phyloP scores from a whole-genome alignment of 2,888 invertebrate genomes.

The Taenaris catops region DNA sequence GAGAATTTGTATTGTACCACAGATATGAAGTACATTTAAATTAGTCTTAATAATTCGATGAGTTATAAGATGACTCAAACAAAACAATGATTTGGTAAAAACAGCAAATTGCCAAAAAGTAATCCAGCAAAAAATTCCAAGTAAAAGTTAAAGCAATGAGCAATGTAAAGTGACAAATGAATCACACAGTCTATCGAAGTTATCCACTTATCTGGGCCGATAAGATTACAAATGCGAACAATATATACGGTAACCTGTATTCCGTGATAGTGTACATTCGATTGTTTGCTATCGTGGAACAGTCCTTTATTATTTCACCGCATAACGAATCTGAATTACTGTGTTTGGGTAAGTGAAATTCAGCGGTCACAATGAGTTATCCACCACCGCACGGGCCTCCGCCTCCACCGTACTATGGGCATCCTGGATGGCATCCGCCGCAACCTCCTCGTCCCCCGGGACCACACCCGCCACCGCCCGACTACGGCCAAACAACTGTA shows the following conservation, averaged over 20 bases:
- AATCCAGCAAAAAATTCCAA: too few relatives aligned
- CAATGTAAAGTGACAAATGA: slow-evolving; percentile 12
- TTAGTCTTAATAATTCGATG: neutral
- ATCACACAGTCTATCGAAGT: slow-evolving; percentile 10
- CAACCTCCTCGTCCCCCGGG: slow-evolving; percentile 15
- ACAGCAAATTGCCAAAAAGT: too few relatives aligned
- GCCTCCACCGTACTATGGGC: slow-evolving; percentile 41
- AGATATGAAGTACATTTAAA: too few relatives aligned
- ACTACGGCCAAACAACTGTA: slow-evolving; percentile 32
- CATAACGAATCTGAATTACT: too few relatives aligned
- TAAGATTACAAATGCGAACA: slow-evolving; percentile 17
- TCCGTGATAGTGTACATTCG: slow-evolving; percentile 1
- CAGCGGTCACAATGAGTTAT: slow-evolving; percentile 42
- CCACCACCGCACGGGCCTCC: slow-evolving; percentile 35
- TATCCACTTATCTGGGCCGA: slow-evolving; percentile 14
- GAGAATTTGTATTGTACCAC: too few relatives aligned
- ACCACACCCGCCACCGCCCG: slow-evolving; percentile 30
- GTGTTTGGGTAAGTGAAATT: neutral
- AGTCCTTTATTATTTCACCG: too few relatives aligned
- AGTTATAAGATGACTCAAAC: too few relatives aligned
- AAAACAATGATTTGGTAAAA: too few relatives aligned
- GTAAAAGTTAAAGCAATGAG: slow-evolving; percentile 1
- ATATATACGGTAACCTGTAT: slow-evolving; percentile 14
- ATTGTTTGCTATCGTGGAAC: slow-evolving; percentile 1
- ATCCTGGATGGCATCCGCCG: slow-evolving; percentile 29